These are phyloP conservation scores for Megaceryle maxima DNA, from an alignment of 2,113 vertebrate genomes.

Conservation along the genomic window DNA sequence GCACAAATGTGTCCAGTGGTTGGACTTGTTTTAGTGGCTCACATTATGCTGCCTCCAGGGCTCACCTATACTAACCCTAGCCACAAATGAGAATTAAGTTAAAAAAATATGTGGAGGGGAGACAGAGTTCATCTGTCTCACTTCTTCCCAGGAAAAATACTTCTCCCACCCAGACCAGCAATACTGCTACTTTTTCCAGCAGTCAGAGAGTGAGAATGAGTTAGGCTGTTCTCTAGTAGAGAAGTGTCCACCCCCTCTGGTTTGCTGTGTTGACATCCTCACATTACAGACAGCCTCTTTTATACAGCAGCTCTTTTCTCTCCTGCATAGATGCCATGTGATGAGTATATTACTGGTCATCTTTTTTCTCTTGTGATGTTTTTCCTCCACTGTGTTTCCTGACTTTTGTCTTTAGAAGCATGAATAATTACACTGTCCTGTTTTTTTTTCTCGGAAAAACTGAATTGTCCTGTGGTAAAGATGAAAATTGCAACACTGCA, in stretches of 20 bases:
- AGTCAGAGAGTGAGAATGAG: not conserved
- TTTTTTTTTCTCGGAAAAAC: not conserved
- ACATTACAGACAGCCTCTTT: not conserved
- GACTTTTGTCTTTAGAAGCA: not conserved
- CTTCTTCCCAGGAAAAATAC: not conserved
- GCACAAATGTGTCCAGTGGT: not conserved
- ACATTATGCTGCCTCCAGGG: not conserved
- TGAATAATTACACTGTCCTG: not conserved
- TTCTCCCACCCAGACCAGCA: not conserved
- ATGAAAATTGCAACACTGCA: not conserved
- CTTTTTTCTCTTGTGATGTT: not conserved
- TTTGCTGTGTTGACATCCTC: not conserved
- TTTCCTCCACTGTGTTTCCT: not conserved
- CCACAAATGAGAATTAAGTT: not conserved
- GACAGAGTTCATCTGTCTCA: not conserved
- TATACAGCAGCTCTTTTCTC: not conserved
- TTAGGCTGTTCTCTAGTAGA: not conserved
- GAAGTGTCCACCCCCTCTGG: not conserved
- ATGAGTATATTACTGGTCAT: not conserved
- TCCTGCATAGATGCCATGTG: not conserved
- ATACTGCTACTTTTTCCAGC: not conserved
- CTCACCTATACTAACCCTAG: constrained; percentile 14
- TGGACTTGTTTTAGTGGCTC: not conserved
- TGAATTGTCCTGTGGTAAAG: not conserved
- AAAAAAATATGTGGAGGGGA: not conserved